Evolutionary conservation across 2,797 vertebrate species (phyloP).

Genomic region (Acanthurus lineatus): DNA sequence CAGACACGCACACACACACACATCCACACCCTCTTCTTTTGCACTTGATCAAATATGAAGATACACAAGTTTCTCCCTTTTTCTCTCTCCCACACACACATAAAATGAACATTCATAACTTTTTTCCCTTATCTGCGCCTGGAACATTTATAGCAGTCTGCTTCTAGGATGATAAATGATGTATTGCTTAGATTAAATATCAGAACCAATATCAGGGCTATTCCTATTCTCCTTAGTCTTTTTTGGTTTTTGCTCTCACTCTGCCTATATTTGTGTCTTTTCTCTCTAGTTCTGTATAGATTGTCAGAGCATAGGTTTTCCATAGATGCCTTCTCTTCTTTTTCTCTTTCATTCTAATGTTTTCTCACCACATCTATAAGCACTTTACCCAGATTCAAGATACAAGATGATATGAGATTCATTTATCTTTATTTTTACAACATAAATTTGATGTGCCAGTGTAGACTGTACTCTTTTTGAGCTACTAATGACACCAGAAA

Average conservation of each 20-base stretch:
- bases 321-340: not conserved
- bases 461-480: too few species aligned
- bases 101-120: constrained; percentile 11
- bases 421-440: too few species aligned
- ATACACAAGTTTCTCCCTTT: not conserved
- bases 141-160: not conserved
- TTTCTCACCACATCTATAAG: not conserved
- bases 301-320: not conserved
- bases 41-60: too few species aligned
- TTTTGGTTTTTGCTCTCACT: constrained; percentile 1
- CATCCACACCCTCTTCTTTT: too few species aligned
- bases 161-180: constrained; percentile 51
- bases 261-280: constrained; percentile 13
- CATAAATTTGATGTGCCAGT: too few species aligned
- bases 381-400: not conserved
- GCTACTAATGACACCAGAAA: too few species aligned
- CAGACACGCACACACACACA: too few species aligned
- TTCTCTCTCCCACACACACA: not conserved
- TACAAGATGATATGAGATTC: too few species aligned
- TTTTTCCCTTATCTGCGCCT: constrained; percentile 21
- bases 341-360: not conserved
- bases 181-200: constrained; percentile 26
- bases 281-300: not conserved
- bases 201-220: constrained; percentile 3
- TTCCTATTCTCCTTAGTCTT: constrained; percentile 5